These are phyloP conservation scores for Biston stratarius DNA, from an alignment of 2,888 invertebrate species.

Conservation along the genomic window DNA sequence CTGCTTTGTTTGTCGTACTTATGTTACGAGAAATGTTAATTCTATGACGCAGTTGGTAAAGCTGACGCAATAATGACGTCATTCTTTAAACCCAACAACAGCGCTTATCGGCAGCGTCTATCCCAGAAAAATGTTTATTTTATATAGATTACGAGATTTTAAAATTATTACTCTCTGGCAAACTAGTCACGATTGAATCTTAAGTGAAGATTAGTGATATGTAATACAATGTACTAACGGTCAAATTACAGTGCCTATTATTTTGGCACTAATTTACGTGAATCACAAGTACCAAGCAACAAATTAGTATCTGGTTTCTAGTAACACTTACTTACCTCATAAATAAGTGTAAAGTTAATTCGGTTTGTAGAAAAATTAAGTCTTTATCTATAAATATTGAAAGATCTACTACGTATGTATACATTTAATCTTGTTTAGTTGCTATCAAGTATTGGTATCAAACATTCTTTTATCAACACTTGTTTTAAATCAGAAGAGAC, in stretches of 20 bases:
- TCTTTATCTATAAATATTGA: neutral
- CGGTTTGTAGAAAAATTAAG: neutral
- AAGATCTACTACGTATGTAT: too few species aligned
- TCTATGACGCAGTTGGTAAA: conserved; percentile 26
- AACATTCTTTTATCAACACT: too few species aligned
- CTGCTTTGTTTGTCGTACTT: neutral
- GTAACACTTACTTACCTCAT: conserved; percentile 2
- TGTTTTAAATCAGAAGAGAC: too few species aligned
- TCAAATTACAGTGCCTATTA: too few species aligned
- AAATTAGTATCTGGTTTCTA: too few species aligned
- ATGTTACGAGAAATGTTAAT: conserved; percentile 1
- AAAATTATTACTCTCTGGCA: neutral
- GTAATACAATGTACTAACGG: too few species aligned
- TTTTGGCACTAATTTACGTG: too few species aligned
- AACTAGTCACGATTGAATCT: too few species aligned
- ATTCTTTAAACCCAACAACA: conserved; percentile 12
- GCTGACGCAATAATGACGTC: conserved; percentile 29
- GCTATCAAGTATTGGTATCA: too few species aligned
- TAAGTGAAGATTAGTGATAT: too few species aligned
- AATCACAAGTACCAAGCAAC: too few species aligned
- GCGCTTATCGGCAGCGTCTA: conserved; percentile 3
- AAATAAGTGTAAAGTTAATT: neutral
- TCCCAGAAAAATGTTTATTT: conserved; percentile 8
- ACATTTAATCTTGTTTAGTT: too few species aligned
- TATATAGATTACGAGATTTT: neutral